Conservation (phyloP, 1,140 invertebrate species). For the Psilanteris sp. region DNA sequence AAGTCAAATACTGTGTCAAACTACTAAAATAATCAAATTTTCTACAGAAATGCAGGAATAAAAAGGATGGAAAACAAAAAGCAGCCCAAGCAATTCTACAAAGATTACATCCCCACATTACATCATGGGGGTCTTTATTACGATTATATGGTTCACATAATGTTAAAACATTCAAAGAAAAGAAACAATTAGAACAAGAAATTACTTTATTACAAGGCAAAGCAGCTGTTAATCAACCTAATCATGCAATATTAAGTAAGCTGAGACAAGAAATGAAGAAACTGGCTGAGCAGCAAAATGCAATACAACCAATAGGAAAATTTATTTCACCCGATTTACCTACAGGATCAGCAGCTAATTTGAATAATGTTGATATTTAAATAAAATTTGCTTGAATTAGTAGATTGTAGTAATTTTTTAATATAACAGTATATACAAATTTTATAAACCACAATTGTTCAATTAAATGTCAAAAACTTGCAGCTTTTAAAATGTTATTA, state of each 20-base stretch:
- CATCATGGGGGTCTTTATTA: slow-evolving; percentile 96
- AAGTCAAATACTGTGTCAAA: too few species aligned
- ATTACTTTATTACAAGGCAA: slow-evolving; percentile 95
- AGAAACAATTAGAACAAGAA: slow-evolving; percentile 96
- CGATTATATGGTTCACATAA: slow-evolving; percentile 95
- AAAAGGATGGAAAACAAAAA: slow-evolving; percentile 97
- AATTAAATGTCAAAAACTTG: too few species aligned
- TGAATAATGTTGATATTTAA: slow-evolving; percentile 85
- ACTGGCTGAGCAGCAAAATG: slow-evolving; percentile 84
- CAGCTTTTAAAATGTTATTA: too few species aligned
- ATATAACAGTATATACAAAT: too few species aligned
- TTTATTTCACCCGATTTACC: slow-evolving; percentile 85
- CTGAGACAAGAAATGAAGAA: slow-evolving; percentile 93
- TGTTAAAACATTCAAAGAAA: slow-evolving; percentile 95
- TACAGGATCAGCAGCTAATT: slow-evolving; percentile 84
- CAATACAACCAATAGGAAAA: slow-evolving; percentile 87
- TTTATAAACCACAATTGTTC: too few species aligned
- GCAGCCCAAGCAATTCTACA: slow-evolving; percentile 97
- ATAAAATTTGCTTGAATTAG: too few species aligned
- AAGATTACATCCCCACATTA: slow-evolving; percentile 93
- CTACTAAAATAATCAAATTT: too few species aligned
- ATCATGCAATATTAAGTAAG: slow-evolving; percentile 95
- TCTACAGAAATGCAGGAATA: slow-evolving; percentile 90
- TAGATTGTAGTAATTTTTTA: too few species aligned
- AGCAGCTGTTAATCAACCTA: slow-evolving; percentile 94